Evolutionary conservation across 1,140 invertebrate genomes (phyloP).

Genomic region (Hylaeus anthracinus): DNA sequence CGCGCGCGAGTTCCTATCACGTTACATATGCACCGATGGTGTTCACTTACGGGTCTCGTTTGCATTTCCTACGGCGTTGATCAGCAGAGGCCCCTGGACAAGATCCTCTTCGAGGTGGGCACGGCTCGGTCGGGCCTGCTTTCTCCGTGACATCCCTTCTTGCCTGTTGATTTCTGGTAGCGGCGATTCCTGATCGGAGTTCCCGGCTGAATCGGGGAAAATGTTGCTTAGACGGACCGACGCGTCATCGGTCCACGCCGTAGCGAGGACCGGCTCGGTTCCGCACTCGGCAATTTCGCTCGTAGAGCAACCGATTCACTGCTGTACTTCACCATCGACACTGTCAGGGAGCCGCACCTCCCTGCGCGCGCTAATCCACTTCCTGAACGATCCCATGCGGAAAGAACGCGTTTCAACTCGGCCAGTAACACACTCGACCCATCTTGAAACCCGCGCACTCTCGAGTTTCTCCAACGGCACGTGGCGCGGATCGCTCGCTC

Average conservation of each 20-base stretch:
- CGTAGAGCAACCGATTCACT: conserved; percentile 18
- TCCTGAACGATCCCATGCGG: conserved; percentile 66
- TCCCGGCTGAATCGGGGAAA: neutral
- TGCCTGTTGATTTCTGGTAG: conserved; percentile 29
- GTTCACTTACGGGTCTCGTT: conserved; percentile 75
- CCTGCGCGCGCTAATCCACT: conserved; percentile 65
- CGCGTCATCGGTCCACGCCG: conserved; percentile 31
- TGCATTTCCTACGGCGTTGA: conserved; percentile 70
- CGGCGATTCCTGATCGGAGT: conserved; percentile 3
- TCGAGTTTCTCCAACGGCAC: conserved; percentile 40
- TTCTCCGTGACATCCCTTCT: conserved; percentile 79
- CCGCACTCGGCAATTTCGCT: conserved; percentile 29
- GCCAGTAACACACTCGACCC: conserved; percentile 59
- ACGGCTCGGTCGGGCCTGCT: conserved; percentile 80
- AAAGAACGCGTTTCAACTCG: conserved; percentile 49
- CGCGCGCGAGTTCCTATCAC: neutral
- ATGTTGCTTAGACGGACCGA: conserved; percentile 37
- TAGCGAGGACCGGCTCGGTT: conserved; percentile 33
- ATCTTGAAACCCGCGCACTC: conserved; percentile 15
- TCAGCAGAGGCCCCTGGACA: conserved; percentile 73
- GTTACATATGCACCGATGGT: neutral
- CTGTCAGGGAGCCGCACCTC: conserved; percentile 64
- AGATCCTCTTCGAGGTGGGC: conserved; percentile 80
- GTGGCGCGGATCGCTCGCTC: conserved; percentile 8
- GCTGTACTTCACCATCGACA: conserved; percentile 52